Evolutionary conservation across 2,797 vertebrate species (phyloP).

Genomic region (Microchirus variegatus): DNA sequence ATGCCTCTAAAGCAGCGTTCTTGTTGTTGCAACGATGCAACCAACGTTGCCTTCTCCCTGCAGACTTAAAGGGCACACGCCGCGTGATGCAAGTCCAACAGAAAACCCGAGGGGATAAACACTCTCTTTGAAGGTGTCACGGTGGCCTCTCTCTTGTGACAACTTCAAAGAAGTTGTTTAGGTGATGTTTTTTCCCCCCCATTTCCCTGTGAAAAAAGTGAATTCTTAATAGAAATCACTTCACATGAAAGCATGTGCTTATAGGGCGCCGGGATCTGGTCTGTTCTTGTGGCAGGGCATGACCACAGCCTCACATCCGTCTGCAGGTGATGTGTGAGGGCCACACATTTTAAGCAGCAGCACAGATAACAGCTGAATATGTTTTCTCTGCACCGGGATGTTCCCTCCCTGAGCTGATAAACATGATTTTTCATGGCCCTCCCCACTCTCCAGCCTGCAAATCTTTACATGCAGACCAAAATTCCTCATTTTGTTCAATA

Average conservation of each 20-base stretch:
- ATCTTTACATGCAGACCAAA: too few species aligned
- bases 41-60: conserved; percentile 20
- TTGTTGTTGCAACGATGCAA: conserved; percentile 7
- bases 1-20: conserved; percentile 4
- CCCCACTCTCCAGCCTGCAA: too few species aligned
- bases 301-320: neutral
- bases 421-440: too few species aligned
- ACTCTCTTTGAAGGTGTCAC: conserved; percentile 60
- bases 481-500: too few species aligned
- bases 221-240: conserved; percentile 29
- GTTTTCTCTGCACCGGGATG: too few species aligned
- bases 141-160: conserved; percentile 46
- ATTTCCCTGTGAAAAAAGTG: conserved; percentile 18
- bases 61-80: neutral
- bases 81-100: conserved; percentile 24
- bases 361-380: neutral
- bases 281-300: too few species aligned
- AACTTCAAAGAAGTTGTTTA: conserved; percentile 69
- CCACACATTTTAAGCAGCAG: neutral
- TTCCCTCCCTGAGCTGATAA: too few species aligned
- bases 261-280: too few species aligned
- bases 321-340: neutral
- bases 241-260: conserved; percentile 9
- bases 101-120: conserved; percentile 51
- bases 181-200: conserved; percentile 38